Evolutionary conservation across 1,140 invertebrate genomes (phyloP).

Genomic region (Vanessa atalanta): DNA sequence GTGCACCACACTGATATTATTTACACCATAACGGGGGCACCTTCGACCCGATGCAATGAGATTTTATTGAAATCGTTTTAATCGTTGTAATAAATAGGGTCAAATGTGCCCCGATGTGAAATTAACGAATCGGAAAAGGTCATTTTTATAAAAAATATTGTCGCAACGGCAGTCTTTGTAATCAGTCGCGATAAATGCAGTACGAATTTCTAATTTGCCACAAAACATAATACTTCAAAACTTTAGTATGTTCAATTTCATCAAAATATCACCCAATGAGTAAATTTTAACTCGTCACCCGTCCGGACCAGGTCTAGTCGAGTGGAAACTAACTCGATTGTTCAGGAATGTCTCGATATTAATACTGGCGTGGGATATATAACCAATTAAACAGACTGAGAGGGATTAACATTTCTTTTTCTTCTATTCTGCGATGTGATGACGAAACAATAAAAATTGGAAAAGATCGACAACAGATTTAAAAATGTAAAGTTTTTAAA

Average conservation of each 20-base stretch:
- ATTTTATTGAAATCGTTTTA: neutral
- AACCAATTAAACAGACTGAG: slow-evolving; percentile 43
- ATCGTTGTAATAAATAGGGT: neutral
- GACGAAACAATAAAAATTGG: slow-evolving; percentile 3
- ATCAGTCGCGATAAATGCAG: slow-evolving; percentile 68
- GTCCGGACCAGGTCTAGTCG: slow-evolving; percentile 47
- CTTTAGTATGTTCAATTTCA: slow-evolving; percentile 28
- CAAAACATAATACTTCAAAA: slow-evolving; percentile 64
- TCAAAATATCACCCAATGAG: slow-evolving; percentile 73
- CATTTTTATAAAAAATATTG: slow-evolving; percentile 47
- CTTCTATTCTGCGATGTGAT: slow-evolving; percentile 15
- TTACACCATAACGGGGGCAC: slow-evolving; percentile 55
- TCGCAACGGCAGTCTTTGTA: slow-evolving; percentile 63
- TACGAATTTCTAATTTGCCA: slow-evolving; percentile 55
- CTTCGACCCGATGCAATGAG: neutral
- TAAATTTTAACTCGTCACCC: slow-evolving; percentile 62
- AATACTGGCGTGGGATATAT: slow-evolving; percentile 62
- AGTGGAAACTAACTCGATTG: slow-evolving; percentile 63
- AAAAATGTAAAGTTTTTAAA: slow-evolving; percentile 2
- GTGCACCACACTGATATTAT: slow-evolving; percentile 71
- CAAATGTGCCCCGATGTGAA: slow-evolving; percentile 16
- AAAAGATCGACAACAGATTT: slow-evolving; percentile 1
- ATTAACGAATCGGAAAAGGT: slow-evolving; percentile 19
- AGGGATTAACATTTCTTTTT: slow-evolving; percentile 10
- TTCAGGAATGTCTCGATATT: slow-evolving; percentile 74